Evolutionary conservation across 2,797 vertebrate genomes (phyloP), one percentile per base, ranked within the genome.

Genomic region (Hyperoplus immaculatus): DNA sequence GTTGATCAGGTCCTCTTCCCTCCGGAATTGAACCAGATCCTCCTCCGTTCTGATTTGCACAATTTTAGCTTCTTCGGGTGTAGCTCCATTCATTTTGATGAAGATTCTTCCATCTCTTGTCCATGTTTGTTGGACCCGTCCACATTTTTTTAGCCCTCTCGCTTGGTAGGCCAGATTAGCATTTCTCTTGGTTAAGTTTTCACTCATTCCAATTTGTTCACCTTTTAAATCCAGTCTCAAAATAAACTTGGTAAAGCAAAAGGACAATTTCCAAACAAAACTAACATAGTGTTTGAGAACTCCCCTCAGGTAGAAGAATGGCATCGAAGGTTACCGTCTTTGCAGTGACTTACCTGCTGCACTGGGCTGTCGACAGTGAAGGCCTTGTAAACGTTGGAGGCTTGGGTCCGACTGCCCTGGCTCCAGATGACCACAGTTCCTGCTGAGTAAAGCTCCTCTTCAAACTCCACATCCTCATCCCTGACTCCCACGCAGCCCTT

Each of bases 381-480:
- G 0, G 98, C 97, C 87, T 99, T 99, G 87, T 98, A 98, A 16
- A 99, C 96, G 0, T 94, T 84, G 16, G 97, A 94, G 0, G 95
- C 96, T 72, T 97, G 96, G 68, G 76, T 94, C 80, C 95, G 96
- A 83, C 97, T 98, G 46, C 98, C 98, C 84, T 95, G 96, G 91
- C 97, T 99, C 98, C 98, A 99, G 69, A 98, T 96, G 53, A 98
- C 98, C 94, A 98, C 94, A 1, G 99, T 98, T 70, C 97, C 96
- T 62, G 98, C 96, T 78, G 96, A 86, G 0, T 99, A 99, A 47
- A 99, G 95, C 85, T 99, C 98, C 75, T 99, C 98, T 6, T 99
- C 98, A 29, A 97, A 98, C 69, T 97, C 96, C 13, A 96, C 95
- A 70, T 97, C 96, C 61, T 96, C 95, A 50, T 96, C 95, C 18